Percentiles rank a stretch among this genome's conserved stretches.
These are phyloP conservation scores for Anastrepha ludens DNA, from an alignment of 1,140 invertebrate species.

Conservation along the genomic window DNA sequence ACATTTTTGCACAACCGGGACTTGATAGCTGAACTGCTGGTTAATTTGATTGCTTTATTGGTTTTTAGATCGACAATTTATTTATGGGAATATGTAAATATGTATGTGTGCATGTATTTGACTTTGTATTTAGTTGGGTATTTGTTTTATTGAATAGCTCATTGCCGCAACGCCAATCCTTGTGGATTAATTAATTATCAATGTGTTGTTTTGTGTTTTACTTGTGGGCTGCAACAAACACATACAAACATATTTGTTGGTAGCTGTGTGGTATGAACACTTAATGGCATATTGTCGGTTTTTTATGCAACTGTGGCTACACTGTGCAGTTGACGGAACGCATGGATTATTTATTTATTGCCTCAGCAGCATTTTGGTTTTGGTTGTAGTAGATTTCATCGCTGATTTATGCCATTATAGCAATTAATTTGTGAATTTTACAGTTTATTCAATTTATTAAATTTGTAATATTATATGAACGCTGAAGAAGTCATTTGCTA, in stretches of 20 bases:
- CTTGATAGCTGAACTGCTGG: too few species aligned
- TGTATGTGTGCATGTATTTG: not conserved
- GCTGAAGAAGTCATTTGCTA: slow-evolving; percentile 22
- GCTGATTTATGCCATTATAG: slow-evolving; percentile 34
- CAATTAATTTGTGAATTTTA: slow-evolving; percentile 41
- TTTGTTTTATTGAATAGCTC: not conserved
- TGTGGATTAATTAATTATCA: slow-evolving; percentile 48
- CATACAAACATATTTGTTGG: slow-evolving; percentile 24
- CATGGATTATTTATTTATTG: slow-evolving; percentile 32
- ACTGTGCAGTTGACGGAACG: not conserved
- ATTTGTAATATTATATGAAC: slow-evolving; percentile 43
- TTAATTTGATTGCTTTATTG: not conserved
- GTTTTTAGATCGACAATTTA: not conserved
- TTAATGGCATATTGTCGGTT: slow-evolving; percentile 38
- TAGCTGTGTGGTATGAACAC: slow-evolving; percentile 10
- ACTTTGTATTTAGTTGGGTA: not conserved
- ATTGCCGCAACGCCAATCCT: slow-evolving; percentile 16
- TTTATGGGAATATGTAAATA: not conserved
- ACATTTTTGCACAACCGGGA: too few species aligned
- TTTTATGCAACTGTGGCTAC: slow-evolving; percentile 17
- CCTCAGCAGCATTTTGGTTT: not conserved
- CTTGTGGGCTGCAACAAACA: not conserved
- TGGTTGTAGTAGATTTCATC: not conserved
- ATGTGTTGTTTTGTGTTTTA: slow-evolving; percentile 3
- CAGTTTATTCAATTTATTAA: slow-evolving; percentile 31